Percentiles rank a stretch among this genome's conserved stretches.
Evolutionary conservation across 2,113 vertebrate species (phyloP).

Genomic region (Fregetta grallaria): DNA sequence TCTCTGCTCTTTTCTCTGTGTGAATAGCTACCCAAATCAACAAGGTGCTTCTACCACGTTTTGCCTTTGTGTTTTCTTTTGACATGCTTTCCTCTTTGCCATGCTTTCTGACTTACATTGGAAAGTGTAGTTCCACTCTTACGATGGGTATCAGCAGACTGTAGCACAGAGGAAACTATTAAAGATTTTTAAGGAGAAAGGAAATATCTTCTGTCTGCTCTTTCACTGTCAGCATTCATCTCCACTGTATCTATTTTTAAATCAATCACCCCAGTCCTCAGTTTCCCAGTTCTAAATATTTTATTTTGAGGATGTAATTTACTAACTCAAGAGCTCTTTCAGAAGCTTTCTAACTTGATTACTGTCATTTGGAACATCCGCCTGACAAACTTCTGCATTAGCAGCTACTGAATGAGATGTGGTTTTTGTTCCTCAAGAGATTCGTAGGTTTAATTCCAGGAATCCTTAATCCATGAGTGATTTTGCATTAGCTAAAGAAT

Average conservation of each 20-base stretch:
- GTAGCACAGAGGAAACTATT: background rate
- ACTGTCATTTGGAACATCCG: conserved; percentile 27
- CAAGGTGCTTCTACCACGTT: background rate
- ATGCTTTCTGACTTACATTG: background rate
- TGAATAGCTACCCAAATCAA: background rate
- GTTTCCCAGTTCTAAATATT: conserved; percentile 28
- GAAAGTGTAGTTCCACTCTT: background rate
- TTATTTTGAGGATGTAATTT: conserved; percentile 30
- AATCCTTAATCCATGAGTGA: background rate
- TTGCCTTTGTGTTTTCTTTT: background rate
- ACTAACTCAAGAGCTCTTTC: conserved; percentile 16
- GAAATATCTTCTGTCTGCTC: background rate
- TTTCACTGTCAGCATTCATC: background rate
- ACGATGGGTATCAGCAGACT: background rate
- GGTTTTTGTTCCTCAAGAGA: background rate
- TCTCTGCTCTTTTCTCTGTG: accelerated
- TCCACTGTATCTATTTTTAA: background rate
- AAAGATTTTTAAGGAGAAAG: background rate
- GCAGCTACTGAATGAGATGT: background rate
- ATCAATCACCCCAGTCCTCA: background rate
- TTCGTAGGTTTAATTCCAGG: background rate
- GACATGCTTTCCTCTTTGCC: background rate
- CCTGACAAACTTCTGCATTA: conserved; percentile 35
- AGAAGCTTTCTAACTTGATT: conserved; percentile 42
- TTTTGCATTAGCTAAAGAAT: conserved; percentile 19